These are phyloP conservation scores for Drosophila picticornis DNA, from an alignment of 2,888 invertebrate genomes.

Conservation along the genomic window DNA sequence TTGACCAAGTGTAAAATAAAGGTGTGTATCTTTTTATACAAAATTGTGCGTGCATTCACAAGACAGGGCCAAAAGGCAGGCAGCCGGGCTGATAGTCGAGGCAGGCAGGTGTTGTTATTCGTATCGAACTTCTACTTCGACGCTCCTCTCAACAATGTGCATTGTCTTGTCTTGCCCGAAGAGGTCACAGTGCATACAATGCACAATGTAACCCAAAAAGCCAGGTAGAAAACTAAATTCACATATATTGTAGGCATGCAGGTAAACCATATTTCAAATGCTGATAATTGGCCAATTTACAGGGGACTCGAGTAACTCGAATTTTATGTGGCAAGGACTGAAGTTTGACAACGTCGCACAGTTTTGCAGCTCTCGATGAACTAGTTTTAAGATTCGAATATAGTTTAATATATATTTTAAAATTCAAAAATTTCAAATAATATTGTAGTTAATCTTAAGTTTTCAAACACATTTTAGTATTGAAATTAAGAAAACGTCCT, in stretches of 20 bases:
- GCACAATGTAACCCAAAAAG: conserved; percentile 42
- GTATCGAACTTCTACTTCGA: conserved; percentile 7
- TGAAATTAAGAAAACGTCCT: fast-evolving
- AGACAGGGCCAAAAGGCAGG: conserved; percentile 13
- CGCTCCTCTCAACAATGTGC: conserved; percentile 55
- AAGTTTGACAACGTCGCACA: conserved; percentile 51
- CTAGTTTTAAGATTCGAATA: neutral
- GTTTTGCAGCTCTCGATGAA: neutral
- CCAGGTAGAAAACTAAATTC: conserved; percentile 57
- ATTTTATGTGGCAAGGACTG: conserved; percentile 6
- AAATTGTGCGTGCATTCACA: conserved; percentile 65
- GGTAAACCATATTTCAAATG: conserved; percentile 77
- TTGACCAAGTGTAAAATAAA: conserved; percentile 73
- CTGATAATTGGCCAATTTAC: conserved; percentile 83
- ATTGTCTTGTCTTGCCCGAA: conserved; percentile 61
- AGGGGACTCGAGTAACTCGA: conserved; percentile 31
- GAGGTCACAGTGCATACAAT: conserved; percentile 71
- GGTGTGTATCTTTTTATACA: conserved; percentile 71
- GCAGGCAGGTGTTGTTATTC: conserved; percentile 71
- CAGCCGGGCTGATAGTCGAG: conserved; percentile 18
- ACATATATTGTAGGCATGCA: conserved; percentile 34
- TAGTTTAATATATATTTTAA: no score
- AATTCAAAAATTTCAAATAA: no score
- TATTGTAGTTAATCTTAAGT: no score
- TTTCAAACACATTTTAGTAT: neutral